Evolutionary conservation across 2,888 invertebrate species (phyloP).

Genomic region (Theodoxus fluviatilis): DNA sequence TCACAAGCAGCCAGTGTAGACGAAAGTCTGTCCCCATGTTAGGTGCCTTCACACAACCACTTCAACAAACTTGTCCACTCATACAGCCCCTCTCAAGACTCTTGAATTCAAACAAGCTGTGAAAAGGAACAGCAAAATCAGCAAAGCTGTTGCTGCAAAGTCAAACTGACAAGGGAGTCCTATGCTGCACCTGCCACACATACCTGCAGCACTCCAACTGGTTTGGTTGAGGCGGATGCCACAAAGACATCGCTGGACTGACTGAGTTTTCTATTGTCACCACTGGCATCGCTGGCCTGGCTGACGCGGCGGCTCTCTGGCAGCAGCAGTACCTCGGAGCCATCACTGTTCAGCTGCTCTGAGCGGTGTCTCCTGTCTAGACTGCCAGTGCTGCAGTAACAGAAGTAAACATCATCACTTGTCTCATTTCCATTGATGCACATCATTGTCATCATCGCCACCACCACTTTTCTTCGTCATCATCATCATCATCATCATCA

Average conservation of each 20-base stretch:
- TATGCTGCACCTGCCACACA: neutral
- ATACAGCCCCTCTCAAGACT: too few species aligned
- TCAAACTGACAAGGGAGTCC: neutral
- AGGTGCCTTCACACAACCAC: too few species aligned
- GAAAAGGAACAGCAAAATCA: neutral
- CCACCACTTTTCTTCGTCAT: constrained; percentile 21
- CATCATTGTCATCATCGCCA: too few species aligned
- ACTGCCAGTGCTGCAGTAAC: constrained; percentile 11
- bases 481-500: constrained; percentile 18
- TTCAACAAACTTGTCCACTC: too few species aligned
- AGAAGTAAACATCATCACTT: constrained; percentile 21
- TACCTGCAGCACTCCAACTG: constrained; percentile 40
- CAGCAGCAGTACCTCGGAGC: constrained; percentile 15
- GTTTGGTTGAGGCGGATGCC: constrained; percentile 31
- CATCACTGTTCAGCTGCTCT: neutral
- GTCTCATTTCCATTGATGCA: constrained; percentile 14
- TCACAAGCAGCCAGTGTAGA: too few species aligned
- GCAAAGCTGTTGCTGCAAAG: neutral
- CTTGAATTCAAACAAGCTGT: too few species aligned
- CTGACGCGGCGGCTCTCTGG: constrained; percentile 21
- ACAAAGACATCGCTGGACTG: constrained; percentile 42
- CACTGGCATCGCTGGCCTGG: constrained; percentile 25
- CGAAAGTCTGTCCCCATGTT: too few species aligned
- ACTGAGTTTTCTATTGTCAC: constrained; percentile 31
- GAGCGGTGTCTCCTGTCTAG: constrained; percentile 19